Evolutionary conservation across 2,797 vertebrate species (phyloP).

Genomic region (Takifugu ocellatus): DNA sequence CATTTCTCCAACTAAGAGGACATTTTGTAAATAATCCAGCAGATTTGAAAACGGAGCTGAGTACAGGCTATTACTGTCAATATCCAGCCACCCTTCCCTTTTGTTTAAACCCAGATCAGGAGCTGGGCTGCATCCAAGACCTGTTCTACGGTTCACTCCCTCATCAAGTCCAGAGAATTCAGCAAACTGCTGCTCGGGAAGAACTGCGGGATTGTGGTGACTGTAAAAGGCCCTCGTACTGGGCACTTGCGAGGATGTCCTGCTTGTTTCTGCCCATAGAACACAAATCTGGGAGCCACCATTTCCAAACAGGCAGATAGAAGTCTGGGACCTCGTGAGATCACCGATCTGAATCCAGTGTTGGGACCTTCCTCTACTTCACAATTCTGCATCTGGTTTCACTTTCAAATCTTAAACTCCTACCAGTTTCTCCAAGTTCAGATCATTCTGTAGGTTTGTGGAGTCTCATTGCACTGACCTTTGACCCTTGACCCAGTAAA

Average conservation of each 20-base stretch:
- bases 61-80: background rate
- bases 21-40: no score
- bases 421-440: no score
- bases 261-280: no score
- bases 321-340: no score
- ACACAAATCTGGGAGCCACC: no score
- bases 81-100: background rate
- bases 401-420: background rate
- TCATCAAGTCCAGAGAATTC: background rate
- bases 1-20: background rate
- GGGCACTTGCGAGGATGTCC: no score
- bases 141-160: background rate
- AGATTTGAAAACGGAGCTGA: background rate
- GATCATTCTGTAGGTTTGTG: background rate
- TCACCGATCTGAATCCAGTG: no score
- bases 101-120: background rate
- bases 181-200: no score
- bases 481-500: background rate
- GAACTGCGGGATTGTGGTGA: no score
- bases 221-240: no score
- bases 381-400: conserved; percentile 2
- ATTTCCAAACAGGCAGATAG: no score
- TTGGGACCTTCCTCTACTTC: background rate
- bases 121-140: background rate
- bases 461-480: background rate